Evolutionary conservation across 1,140 invertebrate genomes (phyloP), one percentile per base, ranked within the genome.

Genomic region (Ips nitidus): DNA sequence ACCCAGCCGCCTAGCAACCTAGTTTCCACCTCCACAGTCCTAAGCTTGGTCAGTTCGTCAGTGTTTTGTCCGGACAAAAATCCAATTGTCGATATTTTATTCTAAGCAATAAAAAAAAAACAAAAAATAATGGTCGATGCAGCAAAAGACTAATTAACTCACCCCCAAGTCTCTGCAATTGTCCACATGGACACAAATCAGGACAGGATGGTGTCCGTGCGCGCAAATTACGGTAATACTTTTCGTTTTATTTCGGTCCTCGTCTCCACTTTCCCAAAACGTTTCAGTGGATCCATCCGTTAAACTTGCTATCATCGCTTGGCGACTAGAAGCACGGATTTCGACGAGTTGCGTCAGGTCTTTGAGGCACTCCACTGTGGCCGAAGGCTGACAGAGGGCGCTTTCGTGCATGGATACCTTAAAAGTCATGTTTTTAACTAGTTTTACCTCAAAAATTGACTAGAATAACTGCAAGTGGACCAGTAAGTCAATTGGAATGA

Each of bases 211-310:
- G 52, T 86, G 83, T 53, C 85, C 85, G 43, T 85, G 78, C 1
- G 82, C 80, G 64, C 84, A 88, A 2, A 81, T 68, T 22, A 86
- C 71, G 41, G 84, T 83, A 22, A 86, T 78, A 82, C 83, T 85
- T 79, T 98, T 97, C 1, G 91, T 90, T 80, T 95, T 95, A 78
- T 95, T 96, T 61, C 91, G 82, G 81, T 98, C 96, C 78, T 98
- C 97, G 75, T 99, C 97, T 2, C 96, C 96, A 68, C 95, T 98
- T 82, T 99, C 97, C 97, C 97, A 99, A 81, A 99, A 99, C 0
- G 97, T 99, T 82, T 99, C 97, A 0, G 95, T 98, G 1, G 94
- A 96, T 74, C 91, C 92, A 80, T 99, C 97, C 0, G 89, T 94
- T 4, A 99, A 84, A 77, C 94, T 95, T 1, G 89, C 90, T 37